A percentile compares a stretch with the other conserved stretches of the same genome.
These are phyloP conservation scores for Orchestes rusci DNA, from an alignment of 2,888 invertebrate genomes.

Conservation along the genomic window DNA sequence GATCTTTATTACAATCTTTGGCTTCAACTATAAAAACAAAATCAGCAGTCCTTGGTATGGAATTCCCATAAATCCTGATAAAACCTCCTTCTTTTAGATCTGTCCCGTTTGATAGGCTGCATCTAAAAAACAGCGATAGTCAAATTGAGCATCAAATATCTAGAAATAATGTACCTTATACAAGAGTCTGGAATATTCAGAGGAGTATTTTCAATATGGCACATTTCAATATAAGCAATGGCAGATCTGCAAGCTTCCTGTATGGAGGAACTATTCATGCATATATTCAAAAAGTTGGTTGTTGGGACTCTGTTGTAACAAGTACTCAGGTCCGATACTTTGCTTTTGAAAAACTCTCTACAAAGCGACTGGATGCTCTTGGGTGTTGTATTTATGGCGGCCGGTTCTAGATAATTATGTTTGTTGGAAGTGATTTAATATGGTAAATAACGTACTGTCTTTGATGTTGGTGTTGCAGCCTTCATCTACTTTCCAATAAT, in stretches of 20 bases:
- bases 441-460: no score
- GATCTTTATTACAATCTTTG: slow-evolving; percentile 69
- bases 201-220: slow-evolving; percentile 65
- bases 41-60: slow-evolving; percentile 66
- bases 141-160: not conserved
- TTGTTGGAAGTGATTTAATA: no score
- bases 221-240: slow-evolving; percentile 73
- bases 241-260: slow-evolving; percentile 62
- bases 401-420: no score
- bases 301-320: slow-evolving; percentile 63
- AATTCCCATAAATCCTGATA: slow-evolving; percentile 52
- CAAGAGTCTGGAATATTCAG: slow-evolving; percentile 75
- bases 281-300: slow-evolving; percentile 56
- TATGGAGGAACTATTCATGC: slow-evolving; percentile 48
- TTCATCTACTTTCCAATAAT: slow-evolving; percentile 42
- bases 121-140: slow-evolving; percentile 45
- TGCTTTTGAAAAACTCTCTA: slow-evolving; percentile 58
- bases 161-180: slow-evolving; percentile 50
- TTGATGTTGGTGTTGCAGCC: slow-evolving; percentile 28
- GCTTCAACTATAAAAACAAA: slow-evolving; percentile 87
- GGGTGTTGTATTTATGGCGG: no score
- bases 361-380: slow-evolving; percentile 45
- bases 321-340: slow-evolving; percentile 59
- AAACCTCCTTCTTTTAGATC: slow-evolving; percentile 70
- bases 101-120: slow-evolving; percentile 61